Percentiles rank a stretch among this genome's conserved stretches.
phyloP scores from a whole-genome alignment of 2,797 vertebrate genomes.

The Pempheris klunzingeri region DNA sequence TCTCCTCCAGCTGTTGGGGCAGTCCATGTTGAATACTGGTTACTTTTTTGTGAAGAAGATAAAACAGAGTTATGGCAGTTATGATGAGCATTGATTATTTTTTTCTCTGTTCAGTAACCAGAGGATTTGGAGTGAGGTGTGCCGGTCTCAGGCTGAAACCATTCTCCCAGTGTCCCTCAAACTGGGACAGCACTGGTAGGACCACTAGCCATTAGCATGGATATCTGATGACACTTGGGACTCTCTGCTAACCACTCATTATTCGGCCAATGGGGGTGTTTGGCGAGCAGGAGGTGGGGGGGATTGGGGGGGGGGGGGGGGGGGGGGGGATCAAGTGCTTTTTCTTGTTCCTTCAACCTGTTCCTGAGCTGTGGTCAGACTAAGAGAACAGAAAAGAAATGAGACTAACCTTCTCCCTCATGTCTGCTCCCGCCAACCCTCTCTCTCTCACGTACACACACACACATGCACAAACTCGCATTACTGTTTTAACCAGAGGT shows the following conservation, averaged over 20 bases:
- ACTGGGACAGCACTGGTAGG: slow-evolving; percentile 57
- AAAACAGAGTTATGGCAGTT: slow-evolving; percentile 19
- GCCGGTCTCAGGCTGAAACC: slow-evolving; percentile 37
- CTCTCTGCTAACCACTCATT: slow-evolving; percentile 71
- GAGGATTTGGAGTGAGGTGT: slow-evolving; percentile 19
- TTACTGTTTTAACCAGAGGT: slow-evolving; percentile 49
- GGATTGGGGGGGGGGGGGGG: slow-evolving; percentile 30
- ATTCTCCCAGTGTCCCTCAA: slow-evolving; percentile 51
- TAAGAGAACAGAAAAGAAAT: slow-evolving; percentile 53
- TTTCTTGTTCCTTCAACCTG: slow-evolving; percentile 82
- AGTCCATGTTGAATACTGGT: neutral
- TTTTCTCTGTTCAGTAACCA: slow-evolving; percentile 29
- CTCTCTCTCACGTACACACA: slow-evolving; percentile 33
- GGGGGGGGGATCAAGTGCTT: slow-evolving; percentile 78
- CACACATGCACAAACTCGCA: slow-evolving; percentile 21
- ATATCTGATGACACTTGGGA: slow-evolving; percentile 80
- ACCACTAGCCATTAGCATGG: slow-evolving; percentile 82
- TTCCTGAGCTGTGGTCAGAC: slow-evolving; percentile 57
- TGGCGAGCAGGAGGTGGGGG: slow-evolving; percentile 35
- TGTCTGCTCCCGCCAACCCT: slow-evolving; percentile 33
- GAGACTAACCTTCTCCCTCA: slow-evolving; percentile 60
- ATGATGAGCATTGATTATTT: slow-evolving; percentile 13
- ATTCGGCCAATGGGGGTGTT: slow-evolving; percentile 67
- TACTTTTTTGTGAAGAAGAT: neutral
- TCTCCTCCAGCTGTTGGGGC: slow-evolving; percentile 4